These are phyloP conservation scores for Siphlonurus alternatus DNA, from an alignment of 2,888 invertebrate species.

Conservation along the genomic window DNA sequence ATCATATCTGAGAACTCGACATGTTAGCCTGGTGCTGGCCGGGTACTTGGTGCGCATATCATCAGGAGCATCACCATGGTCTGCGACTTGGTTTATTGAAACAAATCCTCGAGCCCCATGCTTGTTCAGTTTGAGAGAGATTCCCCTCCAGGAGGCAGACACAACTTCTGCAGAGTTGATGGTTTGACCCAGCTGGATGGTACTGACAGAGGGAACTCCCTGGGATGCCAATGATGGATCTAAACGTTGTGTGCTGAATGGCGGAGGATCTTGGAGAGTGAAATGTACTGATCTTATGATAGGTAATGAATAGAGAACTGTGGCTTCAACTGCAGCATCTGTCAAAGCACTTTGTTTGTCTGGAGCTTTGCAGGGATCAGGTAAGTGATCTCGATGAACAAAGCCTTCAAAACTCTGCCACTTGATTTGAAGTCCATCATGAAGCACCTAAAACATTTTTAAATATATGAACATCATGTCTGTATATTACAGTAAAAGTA, in stretches of 20 bases:
- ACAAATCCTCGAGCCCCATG: slow-evolving; percentile 20
- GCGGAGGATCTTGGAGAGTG: background rate
- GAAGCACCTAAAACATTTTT: slow-evolving; percentile 4
- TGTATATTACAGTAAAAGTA: background rate
- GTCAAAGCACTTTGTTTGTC: slow-evolving; percentile 6
- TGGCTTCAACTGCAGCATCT: background rate
- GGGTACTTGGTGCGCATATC: slow-evolving; percentile 12
- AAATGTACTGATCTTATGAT: slow-evolving; percentile 12
- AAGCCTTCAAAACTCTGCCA: slow-evolving; percentile 25
- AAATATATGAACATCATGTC: background rate
- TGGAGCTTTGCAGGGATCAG: slow-evolving; percentile 21
- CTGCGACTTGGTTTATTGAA: slow-evolving; percentile 17
- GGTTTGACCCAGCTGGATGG: slow-evolving; percentile 36
- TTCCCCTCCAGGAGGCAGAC: slow-evolving; percentile 26
- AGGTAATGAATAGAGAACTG: slow-evolving; percentile 12
- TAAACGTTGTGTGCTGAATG: background rate
- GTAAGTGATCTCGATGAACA: slow-evolving; percentile 19
- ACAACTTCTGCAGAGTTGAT: slow-evolving; percentile 38
- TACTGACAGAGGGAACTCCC: slow-evolving; percentile 8
- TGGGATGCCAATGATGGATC: background rate
- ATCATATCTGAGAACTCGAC: slow-evolving; percentile 47
- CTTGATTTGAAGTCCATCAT: slow-evolving; percentile 14
- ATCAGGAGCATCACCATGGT: slow-evolving; percentile 23
- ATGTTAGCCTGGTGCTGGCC: slow-evolving; percentile 25
- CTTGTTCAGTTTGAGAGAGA: slow-evolving; percentile 19